These are phyloP conservation scores for Pogonus chalceus DNA, from an alignment of 1,140 invertebrate species.

Conservation along the genomic window DNA sequence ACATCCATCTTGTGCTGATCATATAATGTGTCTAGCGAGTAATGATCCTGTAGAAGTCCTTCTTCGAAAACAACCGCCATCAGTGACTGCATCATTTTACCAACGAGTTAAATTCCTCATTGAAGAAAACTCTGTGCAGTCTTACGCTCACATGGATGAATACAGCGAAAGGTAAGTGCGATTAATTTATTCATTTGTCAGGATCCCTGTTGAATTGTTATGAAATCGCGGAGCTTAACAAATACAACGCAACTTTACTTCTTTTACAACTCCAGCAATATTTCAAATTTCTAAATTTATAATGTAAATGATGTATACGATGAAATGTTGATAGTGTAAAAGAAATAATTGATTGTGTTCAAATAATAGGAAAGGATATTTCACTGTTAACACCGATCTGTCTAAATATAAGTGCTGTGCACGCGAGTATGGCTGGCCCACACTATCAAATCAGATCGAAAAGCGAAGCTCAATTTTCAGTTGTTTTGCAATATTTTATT, in stretches of 20 bases:
- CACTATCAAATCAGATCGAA: neutral
- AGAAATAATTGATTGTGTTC: too few relatives aligned
- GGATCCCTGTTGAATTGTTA: too few relatives aligned
- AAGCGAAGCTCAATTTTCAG: neutral
- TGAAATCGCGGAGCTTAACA: too few relatives aligned
- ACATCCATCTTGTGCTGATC: slow-evolving; percentile 69
- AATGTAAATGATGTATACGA: too few relatives aligned
- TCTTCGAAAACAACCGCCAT: slow-evolving; percentile 87
- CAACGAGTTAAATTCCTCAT: slow-evolving; percentile 97
- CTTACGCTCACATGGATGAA: slow-evolving; percentile 92
- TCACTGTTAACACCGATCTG: neutral
- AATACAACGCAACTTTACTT: too few relatives aligned
- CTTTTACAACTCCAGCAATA: too few relatives aligned
- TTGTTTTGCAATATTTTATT: neutral
- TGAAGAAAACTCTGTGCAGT: slow-evolving; percentile 96
- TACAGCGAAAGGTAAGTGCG: slow-evolving; percentile 93
- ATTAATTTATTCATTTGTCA: slow-evolving; percentile 16
- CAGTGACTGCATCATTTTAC: slow-evolving; percentile 94
- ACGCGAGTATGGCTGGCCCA: slow-evolving; percentile 3
- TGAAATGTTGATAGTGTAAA: too few relatives aligned
- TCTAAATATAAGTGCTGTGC: neutral
- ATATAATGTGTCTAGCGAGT: slow-evolving; percentile 88
- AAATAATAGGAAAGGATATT: neutral
- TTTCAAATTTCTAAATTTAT: too few relatives aligned
- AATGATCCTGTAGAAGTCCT: slow-evolving; percentile 93